These are phyloP conservation scores for Alexandromys fortis DNA, from an alignment of 2,113 vertebrate genomes.

Conservation along the genomic window DNA sequence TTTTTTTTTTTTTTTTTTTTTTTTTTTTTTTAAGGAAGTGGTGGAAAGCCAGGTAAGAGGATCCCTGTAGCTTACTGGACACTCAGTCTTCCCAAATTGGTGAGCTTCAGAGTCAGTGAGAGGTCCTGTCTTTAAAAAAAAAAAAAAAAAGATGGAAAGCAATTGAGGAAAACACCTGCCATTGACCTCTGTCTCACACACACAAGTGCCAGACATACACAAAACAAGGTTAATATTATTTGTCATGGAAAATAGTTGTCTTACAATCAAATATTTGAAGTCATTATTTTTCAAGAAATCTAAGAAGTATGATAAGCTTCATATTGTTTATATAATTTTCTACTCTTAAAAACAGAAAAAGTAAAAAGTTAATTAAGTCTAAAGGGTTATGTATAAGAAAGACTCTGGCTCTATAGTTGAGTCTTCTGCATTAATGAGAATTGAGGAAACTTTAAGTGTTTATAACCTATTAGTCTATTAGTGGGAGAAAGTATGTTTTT, in stretches of 20 bases:
- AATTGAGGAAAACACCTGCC: not conserved
- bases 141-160: not conserved
- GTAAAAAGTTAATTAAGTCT: not conserved
- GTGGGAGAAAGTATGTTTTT: not conserved
- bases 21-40: not conserved
- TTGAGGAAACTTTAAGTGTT: not conserved
- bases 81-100: not conserved
- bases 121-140: not conserved
- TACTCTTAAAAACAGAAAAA: not conserved
- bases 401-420: not conserved
- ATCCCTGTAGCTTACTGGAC: not conserved
- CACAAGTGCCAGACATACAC: not conserved
- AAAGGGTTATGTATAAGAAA: not conserved
- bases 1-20: not conserved
- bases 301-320: not conserved
- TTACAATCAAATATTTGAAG: constrained; percentile 6
- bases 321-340: not conserved
- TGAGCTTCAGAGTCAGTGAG: not conserved
- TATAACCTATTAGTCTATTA: not conserved
- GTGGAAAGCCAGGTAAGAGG: not conserved
- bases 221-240: not conserved
- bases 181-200: not conserved
- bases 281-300: not conserved
- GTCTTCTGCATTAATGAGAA: constrained; percentile 9
- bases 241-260: not conserved